phyloP scores from a whole-genome alignment of 2,797 vertebrate species.

The Crenichthys baileyi region DNA sequence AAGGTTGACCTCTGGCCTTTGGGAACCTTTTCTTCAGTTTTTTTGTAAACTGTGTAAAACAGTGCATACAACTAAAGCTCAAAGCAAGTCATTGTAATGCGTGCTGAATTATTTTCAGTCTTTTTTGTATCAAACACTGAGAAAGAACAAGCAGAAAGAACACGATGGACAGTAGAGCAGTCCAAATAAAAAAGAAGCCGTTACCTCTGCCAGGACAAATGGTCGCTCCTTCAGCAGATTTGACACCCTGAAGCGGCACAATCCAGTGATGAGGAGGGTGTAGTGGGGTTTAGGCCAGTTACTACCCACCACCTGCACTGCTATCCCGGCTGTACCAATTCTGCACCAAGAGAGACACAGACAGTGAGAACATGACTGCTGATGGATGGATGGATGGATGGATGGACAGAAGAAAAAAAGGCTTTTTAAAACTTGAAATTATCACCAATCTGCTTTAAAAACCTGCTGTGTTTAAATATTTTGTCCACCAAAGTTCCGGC shows the following conservation, averaged over 20 bases:
- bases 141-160: neutral
- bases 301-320: conserved; percentile 95
- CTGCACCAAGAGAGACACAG: conserved; percentile 61
- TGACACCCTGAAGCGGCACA: conserved; percentile 91
- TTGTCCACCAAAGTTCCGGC: no score
- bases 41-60: no score
- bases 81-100: no score
- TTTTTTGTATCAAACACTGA: neutral
- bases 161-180: neutral
- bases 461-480: no score
- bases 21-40: no score
- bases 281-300: conserved; percentile 99
- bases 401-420: no score
- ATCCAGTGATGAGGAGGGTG: conserved; percentile 91
- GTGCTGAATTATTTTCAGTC: no score
- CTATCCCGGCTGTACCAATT: conserved; percentile 92
- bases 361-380: neutral
- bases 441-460: no score
- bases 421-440: no score
- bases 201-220: conserved; percentile 87
- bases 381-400: neutral
- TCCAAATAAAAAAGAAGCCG: neutral
- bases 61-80: no score
- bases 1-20: no score
- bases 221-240: conserved; percentile 90